These are phyloP conservation scores for Melanargia galathea DNA, from an alignment of 2,888 invertebrate species.

Conservation along the genomic window DNA sequence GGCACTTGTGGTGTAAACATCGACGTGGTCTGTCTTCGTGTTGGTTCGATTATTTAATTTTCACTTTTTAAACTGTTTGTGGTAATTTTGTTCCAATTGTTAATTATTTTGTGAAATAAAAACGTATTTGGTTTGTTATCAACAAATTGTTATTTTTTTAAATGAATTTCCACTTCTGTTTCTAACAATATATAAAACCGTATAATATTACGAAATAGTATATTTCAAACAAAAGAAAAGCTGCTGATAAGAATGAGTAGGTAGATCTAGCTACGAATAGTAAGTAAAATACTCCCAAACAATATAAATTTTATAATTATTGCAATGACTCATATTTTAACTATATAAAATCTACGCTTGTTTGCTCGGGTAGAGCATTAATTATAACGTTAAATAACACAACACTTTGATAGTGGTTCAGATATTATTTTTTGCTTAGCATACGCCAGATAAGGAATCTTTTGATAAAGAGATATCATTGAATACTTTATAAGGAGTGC, in stretches of 20 bases:
- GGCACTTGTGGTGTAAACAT: too few relatives aligned
- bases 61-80: too few relatives aligned
- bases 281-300: neutral
- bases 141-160: too few relatives aligned
- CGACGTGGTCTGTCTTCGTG: too few relatives aligned
- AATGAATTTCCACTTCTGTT: too few relatives aligned
- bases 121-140: too few relatives aligned
- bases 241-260: neutral
- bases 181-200: too few relatives aligned
- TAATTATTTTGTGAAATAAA: too few relatives aligned
- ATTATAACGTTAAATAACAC: neutral
- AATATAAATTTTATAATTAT: neutral
- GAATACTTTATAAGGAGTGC: neutral
- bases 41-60: too few relatives aligned
- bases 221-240: neutral
- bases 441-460: neutral
- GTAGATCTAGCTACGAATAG: neutral
- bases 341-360: conserved; percentile 1
- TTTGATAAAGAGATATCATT: neutral
- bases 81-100: too few relatives aligned
- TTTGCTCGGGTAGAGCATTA: conserved; percentile 4
- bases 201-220: too few relatives aligned
- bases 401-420: neutral
- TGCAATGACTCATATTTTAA: neutral
- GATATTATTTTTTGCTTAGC: conserved; percentile 1